A percentile compares a stretch with the other conserved stretches of the same genome.
Evolutionary conservation across 1,140 invertebrate genomes (phyloP).

Genomic region (Drosophila setifemur): DNA sequence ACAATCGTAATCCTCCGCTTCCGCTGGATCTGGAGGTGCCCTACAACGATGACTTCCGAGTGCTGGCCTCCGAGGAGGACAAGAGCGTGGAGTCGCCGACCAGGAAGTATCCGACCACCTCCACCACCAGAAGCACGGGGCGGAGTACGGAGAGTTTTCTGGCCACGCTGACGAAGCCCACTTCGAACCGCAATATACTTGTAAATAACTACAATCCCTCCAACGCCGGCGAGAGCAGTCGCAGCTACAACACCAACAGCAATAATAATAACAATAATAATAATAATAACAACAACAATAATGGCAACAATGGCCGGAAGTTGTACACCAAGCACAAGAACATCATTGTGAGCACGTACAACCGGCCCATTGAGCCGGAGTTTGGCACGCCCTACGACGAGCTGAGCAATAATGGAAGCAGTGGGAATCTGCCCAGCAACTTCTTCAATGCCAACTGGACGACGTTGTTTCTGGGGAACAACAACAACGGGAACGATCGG

Average conservation of each 20-base stretch:
- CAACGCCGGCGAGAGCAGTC: slow-evolving; percentile 66
- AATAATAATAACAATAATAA: slow-evolving; percentile 60
- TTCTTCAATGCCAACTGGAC: slow-evolving; percentile 83
- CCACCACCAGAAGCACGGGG: slow-evolving; percentile 51
- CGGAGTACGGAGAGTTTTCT: slow-evolving; percentile 69
- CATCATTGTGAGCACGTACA: slow-evolving; percentile 81
- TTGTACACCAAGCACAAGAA: slow-evolving; percentile 81
- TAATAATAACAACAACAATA: slow-evolving; percentile 40
- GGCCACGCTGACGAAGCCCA: slow-evolving; percentile 67
- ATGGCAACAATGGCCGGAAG: slow-evolving; percentile 66
- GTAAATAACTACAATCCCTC: slow-evolving; percentile 82
- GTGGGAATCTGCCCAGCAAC: slow-evolving; percentile 69
- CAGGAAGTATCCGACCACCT: slow-evolving; percentile 28
- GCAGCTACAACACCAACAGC: slow-evolving; percentile 43
- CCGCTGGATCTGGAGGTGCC: slow-evolving; percentile 86
- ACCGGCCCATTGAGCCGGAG: slow-evolving; percentile 69
- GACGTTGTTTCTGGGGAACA: slow-evolving; percentile 65
- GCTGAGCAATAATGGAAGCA: slow-evolving; percentile 62
- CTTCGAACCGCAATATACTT: slow-evolving; percentile 80
- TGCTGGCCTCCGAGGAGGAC: slow-evolving; percentile 77
- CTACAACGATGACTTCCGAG: slow-evolving; percentile 85
- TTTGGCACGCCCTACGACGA: slow-evolving; percentile 70
- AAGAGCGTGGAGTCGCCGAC: slow-evolving; percentile 42
- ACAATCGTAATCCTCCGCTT: slow-evolving; percentile 85
- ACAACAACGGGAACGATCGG: slow-evolving; percentile 71